Evolutionary conservation across 1,140 invertebrate species (phyloP), one percentile per base, ranked within the genome.

Genomic region (Asbolus verrucosus): DNA sequence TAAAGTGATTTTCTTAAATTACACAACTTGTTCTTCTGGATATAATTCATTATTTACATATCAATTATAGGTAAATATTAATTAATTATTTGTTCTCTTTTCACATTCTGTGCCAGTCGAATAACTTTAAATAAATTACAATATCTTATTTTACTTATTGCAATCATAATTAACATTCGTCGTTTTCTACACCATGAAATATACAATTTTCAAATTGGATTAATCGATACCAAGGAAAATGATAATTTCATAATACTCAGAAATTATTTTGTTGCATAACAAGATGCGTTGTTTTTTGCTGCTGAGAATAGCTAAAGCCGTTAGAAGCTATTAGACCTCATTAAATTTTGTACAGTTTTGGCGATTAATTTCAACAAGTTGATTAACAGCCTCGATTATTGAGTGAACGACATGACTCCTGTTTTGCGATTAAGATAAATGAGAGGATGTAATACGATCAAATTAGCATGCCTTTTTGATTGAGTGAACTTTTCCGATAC

Each of bases 361-460:
- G 11, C 11, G 33, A 36, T 36, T 36, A 36, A 43, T 43, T 43
- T 43, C 39, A 43, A 43, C 39, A 18, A 43, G 39, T 43, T 36
- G 33, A 36, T 36, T 36, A 36, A 6, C 33, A n/a, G 33, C n/a
- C 33, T 30, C 11, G 39, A 43, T 43, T 43, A 43, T 43, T 6
- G 39, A 43, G 15, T 36, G 6, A n/a, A 36, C 33, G 11, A 6
- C 3, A 43, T 6, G 15, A 4, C 13, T 38, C 9, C 5, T 43
- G 16, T 6, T 43, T 43, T 43, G 5, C 4, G 4, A 6, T 16
- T 4, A 43, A 6, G 13, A 16, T 43, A 15, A 43, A 43, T 43
- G 39, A 16, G 15, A 43, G 39, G 39, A 43, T 43, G 39, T 43
- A 16, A 43, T 43, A 9, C 16, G 39, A 4, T 43, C 39, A 16